Base-by-base conservation (phyloP, 1,140 invertebrate species). In the Aphidius gifuensis region DNA sequence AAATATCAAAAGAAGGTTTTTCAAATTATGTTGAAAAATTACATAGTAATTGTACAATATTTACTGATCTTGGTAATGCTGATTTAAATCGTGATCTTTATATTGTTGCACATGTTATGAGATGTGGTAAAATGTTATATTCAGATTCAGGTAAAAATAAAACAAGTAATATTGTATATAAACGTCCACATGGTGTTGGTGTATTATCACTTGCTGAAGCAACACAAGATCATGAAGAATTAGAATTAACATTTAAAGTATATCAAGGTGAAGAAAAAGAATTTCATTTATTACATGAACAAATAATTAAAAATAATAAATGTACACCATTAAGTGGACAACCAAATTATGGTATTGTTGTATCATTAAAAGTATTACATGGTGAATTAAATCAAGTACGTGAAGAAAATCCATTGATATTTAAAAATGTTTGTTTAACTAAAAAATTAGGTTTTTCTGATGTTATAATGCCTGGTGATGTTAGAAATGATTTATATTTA, bases 401-500 rank as follows among this genome's bases (percentile, higher is more conserved):
- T 9, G 86, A 89, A 66, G 91, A 93, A 61, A 87, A 92, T 71
- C 89, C 90, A 6, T 69, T 92, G 38, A 76, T 93, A 9, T 91
- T 93, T 68, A 92, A 92, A 68, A 93, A 92, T 64, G 87, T 92
- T 11, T 88, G 90, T 9, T 80, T 95, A 16, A 94, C 93, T 5
- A 89, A 87, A 54, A 96, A 97, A 78, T 85, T 95, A 48, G 94
- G 94, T 1, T 97, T 97, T 75, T 90, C 94, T 45, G 94, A 97
- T 81, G 89, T 97, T 42, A 96, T 98, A 61, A 96, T 96, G 91
- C 95, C 96, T 0, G 95, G 96, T 21, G 93, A 93, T 76, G 90
- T 94, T 3, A 88, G 95, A 70, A 98, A 98, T 81, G 96, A 98
- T 82, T 81, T 98, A n/a, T 97, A 97, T 74, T 76, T 97, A 21